Conservation (phyloP, 2,888 invertebrate genomes). For the Metellina segmentata region DNA sequence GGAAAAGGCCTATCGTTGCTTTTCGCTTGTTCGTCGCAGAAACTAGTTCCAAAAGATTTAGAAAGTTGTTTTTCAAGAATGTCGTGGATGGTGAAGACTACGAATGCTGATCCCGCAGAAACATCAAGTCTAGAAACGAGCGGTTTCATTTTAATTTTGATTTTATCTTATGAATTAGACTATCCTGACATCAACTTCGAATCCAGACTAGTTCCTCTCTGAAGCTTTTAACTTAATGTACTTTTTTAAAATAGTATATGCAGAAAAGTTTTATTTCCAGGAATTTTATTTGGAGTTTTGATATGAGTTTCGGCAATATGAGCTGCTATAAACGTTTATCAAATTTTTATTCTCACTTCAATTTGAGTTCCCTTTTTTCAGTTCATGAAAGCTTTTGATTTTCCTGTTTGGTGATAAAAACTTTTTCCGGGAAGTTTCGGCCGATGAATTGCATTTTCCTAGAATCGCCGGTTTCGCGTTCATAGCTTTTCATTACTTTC, state of each 20-base stretch:
- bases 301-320: no score
- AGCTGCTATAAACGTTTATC: neutral
- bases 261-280: no score
- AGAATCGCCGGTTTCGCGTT: neutral
- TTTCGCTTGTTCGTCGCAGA: neutral
- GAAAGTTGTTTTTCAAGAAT: neutral
- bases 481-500: neutral
- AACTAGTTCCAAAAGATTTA: neutral
- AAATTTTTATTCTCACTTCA: neutral
- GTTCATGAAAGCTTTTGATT: neutral
- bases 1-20: neutral
- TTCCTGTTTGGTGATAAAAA: neutral
- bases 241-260: no score
- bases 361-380: neutral
- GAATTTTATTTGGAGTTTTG: no score
- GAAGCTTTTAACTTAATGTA: no score
- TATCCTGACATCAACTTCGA: no score
- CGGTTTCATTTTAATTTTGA: no score
- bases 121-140: no score
- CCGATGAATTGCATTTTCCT: neutral
- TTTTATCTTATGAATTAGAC: no score
- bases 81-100: no score
- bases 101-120: no score
- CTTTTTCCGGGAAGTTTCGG: neutral
- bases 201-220: no score